These are phyloP conservation scores for Manduca sexta DNA, from an alignment of 1,140 invertebrate species.

Conservation along the genomic window DNA sequence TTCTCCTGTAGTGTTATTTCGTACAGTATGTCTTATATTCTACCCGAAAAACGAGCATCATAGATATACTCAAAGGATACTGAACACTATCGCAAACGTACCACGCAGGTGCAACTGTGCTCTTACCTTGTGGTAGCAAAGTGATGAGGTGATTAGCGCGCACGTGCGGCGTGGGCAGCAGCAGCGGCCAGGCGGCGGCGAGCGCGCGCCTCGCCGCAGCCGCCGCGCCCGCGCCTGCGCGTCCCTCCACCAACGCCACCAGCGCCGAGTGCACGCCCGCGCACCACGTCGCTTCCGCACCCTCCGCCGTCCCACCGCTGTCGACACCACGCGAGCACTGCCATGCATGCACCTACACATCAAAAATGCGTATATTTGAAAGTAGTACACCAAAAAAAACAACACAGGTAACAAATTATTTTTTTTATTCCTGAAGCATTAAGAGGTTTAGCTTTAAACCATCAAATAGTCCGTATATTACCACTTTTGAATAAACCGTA, in stretches of 20 bases:
- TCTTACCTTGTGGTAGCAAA: slow-evolving; percentile 78
- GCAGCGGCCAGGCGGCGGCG: slow-evolving; percentile 91
- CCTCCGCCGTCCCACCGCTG: slow-evolving; percentile 16
- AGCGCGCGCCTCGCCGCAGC: slow-evolving; percentile 88
- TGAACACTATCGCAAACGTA: no score
- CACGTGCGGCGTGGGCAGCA: slow-evolving; percentile 94
- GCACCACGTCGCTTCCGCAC: slow-evolving; percentile 26
- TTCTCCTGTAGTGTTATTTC: no score
- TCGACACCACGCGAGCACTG: slow-evolving; percentile 39
- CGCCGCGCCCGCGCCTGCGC: slow-evolving; percentile 39
- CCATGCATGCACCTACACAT: slow-evolving; percentile 49
- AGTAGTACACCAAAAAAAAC: not conserved
- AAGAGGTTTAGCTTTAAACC: no score
- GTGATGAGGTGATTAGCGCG: slow-evolving; percentile 90
- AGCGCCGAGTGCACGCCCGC: slow-evolving; percentile 41
- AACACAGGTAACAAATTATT: not conserved
- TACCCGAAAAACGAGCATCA: no score
- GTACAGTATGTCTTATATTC: no score
- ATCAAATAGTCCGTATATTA: no score
- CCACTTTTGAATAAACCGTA: no score
- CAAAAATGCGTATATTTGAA: not conserved
- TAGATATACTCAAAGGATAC: no score
- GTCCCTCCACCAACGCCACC: slow-evolving; percentile 45
- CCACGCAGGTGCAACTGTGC: not conserved
- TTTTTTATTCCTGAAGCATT: no score